Conservation (phyloP, 2,797 vertebrate genomes). For the Lepilemur ruficaudatus region DNA sequence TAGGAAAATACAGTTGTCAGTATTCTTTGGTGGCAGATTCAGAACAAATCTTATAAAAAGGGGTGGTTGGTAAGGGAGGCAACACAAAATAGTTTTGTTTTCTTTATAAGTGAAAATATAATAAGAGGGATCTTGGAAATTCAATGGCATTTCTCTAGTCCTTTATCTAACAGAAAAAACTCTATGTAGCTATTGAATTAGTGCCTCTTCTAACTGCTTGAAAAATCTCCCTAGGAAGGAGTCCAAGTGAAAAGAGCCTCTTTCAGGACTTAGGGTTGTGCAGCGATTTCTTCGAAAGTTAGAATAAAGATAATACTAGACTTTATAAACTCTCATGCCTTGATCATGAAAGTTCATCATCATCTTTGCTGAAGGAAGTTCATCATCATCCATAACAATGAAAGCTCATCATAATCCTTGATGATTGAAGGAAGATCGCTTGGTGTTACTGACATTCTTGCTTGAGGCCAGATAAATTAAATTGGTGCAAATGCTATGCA, state of each 20-base stretch:
- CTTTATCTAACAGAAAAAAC: neutral
- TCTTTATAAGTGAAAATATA: neutral
- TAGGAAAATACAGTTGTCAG: neutral
- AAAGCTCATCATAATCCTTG: neutral
- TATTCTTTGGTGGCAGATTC: slow-evolving; percentile 42
- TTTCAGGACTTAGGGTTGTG: neutral
- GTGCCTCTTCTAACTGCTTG: neutral
- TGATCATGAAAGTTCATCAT: slow-evolving; percentile 5
- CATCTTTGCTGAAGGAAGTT: neutral
- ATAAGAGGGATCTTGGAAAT: neutral
- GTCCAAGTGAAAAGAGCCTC: slow-evolving; percentile 15
- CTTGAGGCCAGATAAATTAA: neutral
- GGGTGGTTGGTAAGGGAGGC: neutral
- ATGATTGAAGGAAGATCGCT: neutral
- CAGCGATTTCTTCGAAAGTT: neutral
- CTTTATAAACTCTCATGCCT: neutral
- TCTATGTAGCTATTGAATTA: neutral
- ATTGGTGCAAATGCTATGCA: neutral
- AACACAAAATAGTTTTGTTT: neutral
- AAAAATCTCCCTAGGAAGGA: neutral
- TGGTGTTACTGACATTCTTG: slow-evolving; percentile 13
- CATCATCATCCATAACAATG: neutral
- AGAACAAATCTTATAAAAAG: neutral
- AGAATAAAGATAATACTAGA: slow-evolving; percentile 6
- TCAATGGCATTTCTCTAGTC: neutral